phyloP scores from a whole-genome alignment of 2,113 vertebrate species.

The Nanger granti region DNA sequence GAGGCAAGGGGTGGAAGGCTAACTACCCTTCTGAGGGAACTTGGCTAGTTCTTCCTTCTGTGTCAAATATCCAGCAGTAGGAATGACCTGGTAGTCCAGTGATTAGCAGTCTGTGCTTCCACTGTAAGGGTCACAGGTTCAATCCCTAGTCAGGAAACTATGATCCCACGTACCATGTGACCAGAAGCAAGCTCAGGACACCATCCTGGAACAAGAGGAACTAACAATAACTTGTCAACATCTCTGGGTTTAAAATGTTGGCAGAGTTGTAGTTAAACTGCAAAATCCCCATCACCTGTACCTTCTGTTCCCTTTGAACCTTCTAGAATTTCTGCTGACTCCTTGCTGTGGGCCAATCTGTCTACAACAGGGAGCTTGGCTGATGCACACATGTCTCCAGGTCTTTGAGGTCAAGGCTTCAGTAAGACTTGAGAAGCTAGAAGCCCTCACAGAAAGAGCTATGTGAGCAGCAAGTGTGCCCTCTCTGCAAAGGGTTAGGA shows the following conservation, averaged over 20 bases:
- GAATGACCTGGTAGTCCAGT: neutral
- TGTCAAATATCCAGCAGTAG: neutral
- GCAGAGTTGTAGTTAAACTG: neutral
- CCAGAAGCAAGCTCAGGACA: neutral
- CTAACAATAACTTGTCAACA: neutral
- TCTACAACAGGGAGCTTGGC: neutral
- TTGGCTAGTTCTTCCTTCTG: neutral
- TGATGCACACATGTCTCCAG: neutral
- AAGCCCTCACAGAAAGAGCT: neutral
- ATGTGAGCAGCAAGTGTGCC: neutral
- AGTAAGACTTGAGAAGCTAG: neutral
- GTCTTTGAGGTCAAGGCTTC: neutral
- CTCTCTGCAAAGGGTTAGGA: neutral
- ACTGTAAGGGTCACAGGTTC: neutral
- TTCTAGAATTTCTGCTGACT: neutral
- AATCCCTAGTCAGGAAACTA: rapidly evolving
- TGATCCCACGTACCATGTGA: neutral
- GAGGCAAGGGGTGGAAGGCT: neutral
- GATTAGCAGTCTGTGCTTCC: neutral
- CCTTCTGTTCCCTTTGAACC: neutral
- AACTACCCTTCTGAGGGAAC: neutral
- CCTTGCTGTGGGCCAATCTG: neutral
- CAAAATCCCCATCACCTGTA: too few species aligned
- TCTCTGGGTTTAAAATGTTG: neutral
- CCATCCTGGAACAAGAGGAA: neutral